Evolutionary conservation across 2,113 vertebrate genomes (phyloP).

Genomic region (Ageneiosus marmoratus): DNA sequence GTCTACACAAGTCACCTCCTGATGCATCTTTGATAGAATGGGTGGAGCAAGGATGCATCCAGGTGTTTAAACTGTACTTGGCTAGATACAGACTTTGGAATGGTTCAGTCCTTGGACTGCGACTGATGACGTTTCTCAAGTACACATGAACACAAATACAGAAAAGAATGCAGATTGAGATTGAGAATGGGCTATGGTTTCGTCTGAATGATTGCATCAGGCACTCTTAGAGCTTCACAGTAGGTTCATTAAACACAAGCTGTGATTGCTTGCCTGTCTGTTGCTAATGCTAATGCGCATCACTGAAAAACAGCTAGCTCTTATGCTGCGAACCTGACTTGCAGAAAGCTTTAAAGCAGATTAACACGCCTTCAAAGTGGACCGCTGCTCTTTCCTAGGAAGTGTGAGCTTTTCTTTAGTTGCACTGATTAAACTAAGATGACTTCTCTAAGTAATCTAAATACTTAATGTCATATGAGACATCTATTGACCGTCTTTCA

Average conservation of each 20-base stretch:
- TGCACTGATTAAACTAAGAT: neutral
- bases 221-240: neutral
- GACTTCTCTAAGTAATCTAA: slow-evolving; percentile 53
- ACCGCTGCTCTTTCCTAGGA: slow-evolving; percentile 17
- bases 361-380: slow-evolving; percentile 11
- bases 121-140: too few species aligned
- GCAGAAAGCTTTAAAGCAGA: slow-evolving; percentile 12
- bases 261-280: neutral
- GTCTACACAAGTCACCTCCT: too few species aligned
- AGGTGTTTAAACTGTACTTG: too few species aligned
- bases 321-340: slow-evolving; percentile 7
- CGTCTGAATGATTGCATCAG: neutral
- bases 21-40: too few species aligned
- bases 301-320: neutral
- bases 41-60: too few species aligned
- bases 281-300: slow-evolving; percentile 11
- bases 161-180: too few species aligned
- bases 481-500: slow-evolving; percentile 61
- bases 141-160: too few species aligned
- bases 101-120: too few species aligned
- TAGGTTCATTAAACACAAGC: neutral
- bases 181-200: too few species aligned
- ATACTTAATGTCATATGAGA: slow-evolving; percentile 57
- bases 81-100: too few species aligned
- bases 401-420: neutral